Evolutionary conservation across 2,888 invertebrate genomes (phyloP).

Genomic region (Athetis lepigone): DNA sequence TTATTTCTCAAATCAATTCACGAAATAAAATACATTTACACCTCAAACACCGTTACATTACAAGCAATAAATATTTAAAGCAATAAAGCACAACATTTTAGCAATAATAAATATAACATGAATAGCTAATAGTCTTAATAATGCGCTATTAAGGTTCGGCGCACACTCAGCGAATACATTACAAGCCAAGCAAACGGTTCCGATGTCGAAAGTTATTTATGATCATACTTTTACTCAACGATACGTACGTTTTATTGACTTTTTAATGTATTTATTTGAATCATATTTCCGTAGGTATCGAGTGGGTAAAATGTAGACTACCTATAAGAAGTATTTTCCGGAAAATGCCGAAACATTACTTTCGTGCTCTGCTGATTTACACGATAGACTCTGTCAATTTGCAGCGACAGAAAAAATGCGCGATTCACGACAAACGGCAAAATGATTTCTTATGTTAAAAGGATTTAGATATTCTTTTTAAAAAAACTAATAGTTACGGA

Average conservation of each 20-base stretch:
- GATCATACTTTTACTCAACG: slow-evolving; percentile 73
- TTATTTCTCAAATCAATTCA: background rate
- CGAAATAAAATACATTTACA: slow-evolving; percentile 26
- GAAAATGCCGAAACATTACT: no score
- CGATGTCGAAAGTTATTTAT: slow-evolving; percentile 73
- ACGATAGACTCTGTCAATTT: no score
- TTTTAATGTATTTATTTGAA: slow-evolving; percentile 46
- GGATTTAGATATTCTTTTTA: no score
- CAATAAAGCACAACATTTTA: slow-evolving; percentile 61
- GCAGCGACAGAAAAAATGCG: no score
- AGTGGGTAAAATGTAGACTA: background rate
- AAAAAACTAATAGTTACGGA: no score
- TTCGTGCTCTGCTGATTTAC: no score
- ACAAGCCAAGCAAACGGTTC: slow-evolving; percentile 64
- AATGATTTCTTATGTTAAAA: no score
- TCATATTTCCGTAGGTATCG: slow-evolving; percentile 27
- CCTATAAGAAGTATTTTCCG: no score
- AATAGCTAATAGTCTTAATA: slow-evolving; percentile 82
- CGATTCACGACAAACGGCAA: no score
- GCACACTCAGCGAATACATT: slow-evolving; percentile 75
- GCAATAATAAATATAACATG: slow-evolving; percentile 75
- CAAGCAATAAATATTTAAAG: slow-evolving; percentile 46
- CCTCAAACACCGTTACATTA: slow-evolving; percentile 29
- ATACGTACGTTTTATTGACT: slow-evolving; percentile 66
- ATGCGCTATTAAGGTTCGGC: slow-evolving; percentile 76